Conservation (phyloP, 2,797 vertebrate genomes). For the Rhyacichthys aspro region DNA sequence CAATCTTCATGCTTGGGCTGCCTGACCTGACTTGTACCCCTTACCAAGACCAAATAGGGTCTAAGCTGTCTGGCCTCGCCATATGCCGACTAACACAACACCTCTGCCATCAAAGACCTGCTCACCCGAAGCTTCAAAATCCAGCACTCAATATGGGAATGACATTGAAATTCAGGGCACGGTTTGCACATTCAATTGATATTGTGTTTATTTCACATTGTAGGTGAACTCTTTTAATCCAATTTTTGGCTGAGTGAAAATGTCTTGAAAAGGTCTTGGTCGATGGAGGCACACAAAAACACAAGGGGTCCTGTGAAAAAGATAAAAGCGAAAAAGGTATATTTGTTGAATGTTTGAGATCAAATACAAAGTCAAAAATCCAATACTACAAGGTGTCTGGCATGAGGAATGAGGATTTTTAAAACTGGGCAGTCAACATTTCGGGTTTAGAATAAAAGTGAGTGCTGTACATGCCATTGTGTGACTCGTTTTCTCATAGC, state of each 20-base stretch:
- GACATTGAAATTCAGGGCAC: constrained; percentile 7
- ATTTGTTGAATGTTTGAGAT: constrained; percentile 8
- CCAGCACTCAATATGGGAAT: background rate
- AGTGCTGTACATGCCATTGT: background rate
- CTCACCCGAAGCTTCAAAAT: constrained; percentile 7
- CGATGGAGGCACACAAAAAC: background rate
- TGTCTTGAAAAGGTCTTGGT: background rate
- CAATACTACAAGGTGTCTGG: constrained; percentile 6
- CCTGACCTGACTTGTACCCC: constrained; percentile 76
- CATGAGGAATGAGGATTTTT: background rate
- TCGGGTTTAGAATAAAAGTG: background rate
- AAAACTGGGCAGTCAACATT: background rate
- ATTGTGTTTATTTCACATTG: constrained; percentile 3
- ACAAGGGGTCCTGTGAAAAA: constrained; percentile 3
- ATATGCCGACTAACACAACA: constrained; percentile 68
- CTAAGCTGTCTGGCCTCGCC: constrained; percentile 80
- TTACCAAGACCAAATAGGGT: constrained; percentile 56
- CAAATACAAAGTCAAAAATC: constrained; percentile 8
- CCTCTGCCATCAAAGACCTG: constrained; percentile 25
- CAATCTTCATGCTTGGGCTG: constrained; percentile 62
- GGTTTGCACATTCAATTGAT: background rate
- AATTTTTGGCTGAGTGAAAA: background rate
- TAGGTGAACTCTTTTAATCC: background rate
- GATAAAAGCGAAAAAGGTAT: constrained; percentile 6
- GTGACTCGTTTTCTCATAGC: background rate